Base-by-base conservation (phyloP, 2,113 vertebrate species). In the Callocephalon fimbriatum region DNA sequence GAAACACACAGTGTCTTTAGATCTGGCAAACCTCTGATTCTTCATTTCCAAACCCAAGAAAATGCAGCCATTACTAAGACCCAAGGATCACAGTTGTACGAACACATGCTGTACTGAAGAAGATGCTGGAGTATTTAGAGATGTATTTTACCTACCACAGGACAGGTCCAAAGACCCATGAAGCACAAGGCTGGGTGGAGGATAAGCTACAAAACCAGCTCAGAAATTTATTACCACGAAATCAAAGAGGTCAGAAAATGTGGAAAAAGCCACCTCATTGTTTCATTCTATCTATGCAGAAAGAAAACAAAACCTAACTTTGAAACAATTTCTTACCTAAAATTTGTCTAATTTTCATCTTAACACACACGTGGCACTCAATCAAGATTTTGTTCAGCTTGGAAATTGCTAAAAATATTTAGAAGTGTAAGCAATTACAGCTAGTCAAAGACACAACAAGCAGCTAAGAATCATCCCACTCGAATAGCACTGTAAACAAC, bases 141-240 rank as follows among this genome's bases (percentile, higher is more conserved):
- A 47, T 0, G 1, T 15, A 9, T 59, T 54, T 82, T 56, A 66
- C 23, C 73, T 37, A 20, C 7, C 0, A 0, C 6, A 4, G 37
- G 76, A 84, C 48, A 62, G 40, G 29, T 42, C 44, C 3, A 4
- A 87, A 37, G 59, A 51, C 47, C 37, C 0, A 1, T 3, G 17
- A 86, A 63, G 27, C 20, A 70, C 40, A 62, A 14, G 9, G 37
- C 38, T 79, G n/a, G 12, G 15, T 1, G 3, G 12, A 42, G 27
- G 17, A 10, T 70, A 22, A 89, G 38, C 66, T 47, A 67, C 5
- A 6, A 89, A 77, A 91, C 31, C 42, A 74, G 6, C 48, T 86
- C 1, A 74, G 74, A 35, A 51, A 63, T 74, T 70, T 61, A 80
- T 56, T 74, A 35, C 58, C 58, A 78, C 18, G 61, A 70, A 35